Evolutionary conservation across 2,797 vertebrate species (phyloP).

Genomic region (Atherinosoma microstoma): DNA sequence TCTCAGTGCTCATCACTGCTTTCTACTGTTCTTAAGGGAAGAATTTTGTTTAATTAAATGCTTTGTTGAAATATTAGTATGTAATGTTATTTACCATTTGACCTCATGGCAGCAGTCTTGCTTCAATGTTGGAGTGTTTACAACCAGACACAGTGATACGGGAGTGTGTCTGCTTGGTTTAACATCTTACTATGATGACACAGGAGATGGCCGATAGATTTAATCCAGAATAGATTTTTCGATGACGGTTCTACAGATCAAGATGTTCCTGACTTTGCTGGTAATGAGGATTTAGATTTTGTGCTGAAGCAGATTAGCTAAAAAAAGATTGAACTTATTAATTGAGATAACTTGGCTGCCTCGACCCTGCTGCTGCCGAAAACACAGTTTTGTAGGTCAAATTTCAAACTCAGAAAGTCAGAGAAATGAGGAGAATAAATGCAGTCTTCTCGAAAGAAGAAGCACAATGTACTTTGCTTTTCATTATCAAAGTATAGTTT

Average conservation of each 20-base stretch:
- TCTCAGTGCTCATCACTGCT: neutral
- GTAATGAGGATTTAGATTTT: neutral
- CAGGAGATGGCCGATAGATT: too few relatives aligned
- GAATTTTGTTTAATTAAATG: neutral
- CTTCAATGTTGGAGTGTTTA: neutral
- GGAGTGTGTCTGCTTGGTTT: neutral
- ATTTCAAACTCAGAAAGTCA: too few relatives aligned
- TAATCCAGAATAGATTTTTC: too few relatives aligned
- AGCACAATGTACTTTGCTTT: too few relatives aligned
- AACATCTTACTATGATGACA: neutral
- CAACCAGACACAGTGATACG: neutral
- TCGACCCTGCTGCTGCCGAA: too few relatives aligned
- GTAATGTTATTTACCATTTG: neutral
- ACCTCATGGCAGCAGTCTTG: constrained; percentile 7
- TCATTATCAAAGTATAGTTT: too few relatives aligned
- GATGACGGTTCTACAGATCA: too few relatives aligned
- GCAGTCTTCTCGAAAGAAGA: too few relatives aligned
- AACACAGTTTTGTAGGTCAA: too few relatives aligned
- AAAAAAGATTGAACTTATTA: too few relatives aligned
- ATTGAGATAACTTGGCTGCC: too few relatives aligned
- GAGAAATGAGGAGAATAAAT: too few relatives aligned
- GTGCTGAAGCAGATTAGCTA: neutral
- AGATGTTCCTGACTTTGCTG: neutral
- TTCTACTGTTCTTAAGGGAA: neutral
- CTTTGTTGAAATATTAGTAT: neutral